Percentiles rank a stretch among this genome's conserved stretches.
Conservation (phyloP, 2,113 vertebrate genomes). For the Xenus cinereus region DNA sequence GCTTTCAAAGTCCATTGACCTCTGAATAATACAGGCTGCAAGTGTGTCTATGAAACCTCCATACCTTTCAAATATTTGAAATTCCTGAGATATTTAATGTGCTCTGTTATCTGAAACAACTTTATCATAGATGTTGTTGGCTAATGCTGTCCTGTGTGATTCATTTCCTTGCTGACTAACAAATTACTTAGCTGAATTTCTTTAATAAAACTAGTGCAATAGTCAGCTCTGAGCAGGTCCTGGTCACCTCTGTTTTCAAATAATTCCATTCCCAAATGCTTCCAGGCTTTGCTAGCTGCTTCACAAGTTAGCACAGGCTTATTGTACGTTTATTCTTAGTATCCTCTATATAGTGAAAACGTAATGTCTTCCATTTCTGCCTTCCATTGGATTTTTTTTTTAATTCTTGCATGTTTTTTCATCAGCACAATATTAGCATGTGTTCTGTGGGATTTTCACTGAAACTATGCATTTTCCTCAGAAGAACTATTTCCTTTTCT, state of each 20-base stretch:
- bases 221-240: not conserved
- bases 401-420: not conserved
- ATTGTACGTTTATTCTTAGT: not conserved
- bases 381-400: not conserved
- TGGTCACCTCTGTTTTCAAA: not conserved
- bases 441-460: not conserved
- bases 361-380: not conserved
- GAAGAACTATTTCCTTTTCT: not conserved
- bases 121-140: not conserved
- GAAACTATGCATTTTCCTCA: not conserved
- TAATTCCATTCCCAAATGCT: not conserved
- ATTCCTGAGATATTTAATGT: not conserved
- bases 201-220: not conserved
- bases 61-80: not conserved
- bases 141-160: not conserved
- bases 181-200: not conserved
- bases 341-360: not conserved
- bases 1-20: conserved; percentile 17
- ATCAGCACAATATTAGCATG: not conserved
- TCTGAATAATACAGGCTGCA: not conserved
- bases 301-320: not conserved
- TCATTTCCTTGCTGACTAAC: not conserved
- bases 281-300: not conserved
- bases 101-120: not conserved
- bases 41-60: not conserved